Conservation (phyloP, 2,113 vertebrate species). For the Alligator mississippiensis region DNA sequence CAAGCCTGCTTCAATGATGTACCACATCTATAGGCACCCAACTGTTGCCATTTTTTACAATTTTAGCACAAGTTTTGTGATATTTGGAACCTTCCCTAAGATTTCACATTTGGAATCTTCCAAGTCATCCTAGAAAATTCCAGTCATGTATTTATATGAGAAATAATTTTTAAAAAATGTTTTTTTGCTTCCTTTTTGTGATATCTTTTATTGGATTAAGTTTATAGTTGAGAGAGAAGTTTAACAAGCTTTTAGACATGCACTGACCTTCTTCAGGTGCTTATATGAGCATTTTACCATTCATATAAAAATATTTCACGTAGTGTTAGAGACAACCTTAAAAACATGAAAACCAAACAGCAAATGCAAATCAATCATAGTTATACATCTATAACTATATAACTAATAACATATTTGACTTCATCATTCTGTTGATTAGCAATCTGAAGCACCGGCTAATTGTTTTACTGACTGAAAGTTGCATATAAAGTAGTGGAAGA, state of each 20-base stretch:
- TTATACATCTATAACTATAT: background rate
- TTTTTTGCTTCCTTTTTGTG: too few species aligned
- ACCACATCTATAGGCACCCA: too few species aligned
- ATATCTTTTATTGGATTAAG: too few species aligned
- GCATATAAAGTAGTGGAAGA: background rate
- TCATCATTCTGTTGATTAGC: background rate
- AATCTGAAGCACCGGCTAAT: background rate
- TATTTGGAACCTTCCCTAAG: background rate
- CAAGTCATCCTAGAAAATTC: too few species aligned
- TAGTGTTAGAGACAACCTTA: background rate
- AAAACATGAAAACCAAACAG: background rate
- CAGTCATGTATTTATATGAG: background rate
- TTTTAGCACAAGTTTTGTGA: background rate
- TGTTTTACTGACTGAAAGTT: background rate
- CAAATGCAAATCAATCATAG: too few species aligned
- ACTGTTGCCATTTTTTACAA: background rate
- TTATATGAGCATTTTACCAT: too few species aligned
- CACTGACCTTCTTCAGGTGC: too few species aligned
- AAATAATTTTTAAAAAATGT: too few species aligned
- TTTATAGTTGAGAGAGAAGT: too few species aligned
- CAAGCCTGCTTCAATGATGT: too few species aligned
- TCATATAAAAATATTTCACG: background rate
- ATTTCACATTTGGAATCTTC: background rate
- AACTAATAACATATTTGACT: background rate
- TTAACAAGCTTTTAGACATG: too few species aligned